Percentiles rank a stretch among this genome's conserved stretches.
Evolutionary conservation across 2,113 vertebrate genomes (phyloP).

Genomic region (Psittacula cyanocephala): DNA sequence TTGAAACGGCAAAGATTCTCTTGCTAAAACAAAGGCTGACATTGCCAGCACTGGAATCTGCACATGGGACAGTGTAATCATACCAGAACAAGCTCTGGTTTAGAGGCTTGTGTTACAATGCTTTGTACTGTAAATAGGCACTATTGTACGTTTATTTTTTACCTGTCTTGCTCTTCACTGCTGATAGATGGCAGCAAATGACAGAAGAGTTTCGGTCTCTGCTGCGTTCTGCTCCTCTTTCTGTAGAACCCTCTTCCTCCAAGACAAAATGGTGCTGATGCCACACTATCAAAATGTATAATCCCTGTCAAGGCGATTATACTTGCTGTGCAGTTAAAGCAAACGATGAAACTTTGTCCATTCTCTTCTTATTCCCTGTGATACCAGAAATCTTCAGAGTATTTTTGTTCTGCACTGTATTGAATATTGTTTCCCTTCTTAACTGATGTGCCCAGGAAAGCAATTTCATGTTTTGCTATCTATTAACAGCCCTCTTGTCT

Average conservation of each 20-base stretch:
- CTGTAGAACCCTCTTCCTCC: background rate
- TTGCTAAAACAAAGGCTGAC: background rate
- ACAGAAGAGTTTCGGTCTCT: background rate
- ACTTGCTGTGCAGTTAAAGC: background rate
- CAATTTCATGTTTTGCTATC: background rate
- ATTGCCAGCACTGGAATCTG: background rate
- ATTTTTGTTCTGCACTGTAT: background rate
- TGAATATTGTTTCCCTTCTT: background rate
- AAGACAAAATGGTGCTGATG: constrained; percentile 26
- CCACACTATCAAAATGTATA: background rate
- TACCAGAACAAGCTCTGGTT: background rate
- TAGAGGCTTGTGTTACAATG: background rate
- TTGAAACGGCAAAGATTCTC: background rate
- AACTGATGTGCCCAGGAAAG: accelerated
- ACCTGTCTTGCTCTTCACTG: background rate
- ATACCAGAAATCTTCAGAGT: background rate
- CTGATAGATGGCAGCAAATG: constrained; percentile 70
- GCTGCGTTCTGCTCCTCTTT: background rate
- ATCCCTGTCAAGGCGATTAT: background rate
- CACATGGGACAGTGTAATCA: background rate
- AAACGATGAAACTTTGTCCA: background rate
- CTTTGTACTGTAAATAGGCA: background rate
- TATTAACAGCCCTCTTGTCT: background rate
- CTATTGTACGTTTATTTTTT: background rate
- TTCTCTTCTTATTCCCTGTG: background rate